Evolutionary conservation across 2,113 vertebrate genomes (phyloP).

Genomic region (Silurus glanis): DNA sequence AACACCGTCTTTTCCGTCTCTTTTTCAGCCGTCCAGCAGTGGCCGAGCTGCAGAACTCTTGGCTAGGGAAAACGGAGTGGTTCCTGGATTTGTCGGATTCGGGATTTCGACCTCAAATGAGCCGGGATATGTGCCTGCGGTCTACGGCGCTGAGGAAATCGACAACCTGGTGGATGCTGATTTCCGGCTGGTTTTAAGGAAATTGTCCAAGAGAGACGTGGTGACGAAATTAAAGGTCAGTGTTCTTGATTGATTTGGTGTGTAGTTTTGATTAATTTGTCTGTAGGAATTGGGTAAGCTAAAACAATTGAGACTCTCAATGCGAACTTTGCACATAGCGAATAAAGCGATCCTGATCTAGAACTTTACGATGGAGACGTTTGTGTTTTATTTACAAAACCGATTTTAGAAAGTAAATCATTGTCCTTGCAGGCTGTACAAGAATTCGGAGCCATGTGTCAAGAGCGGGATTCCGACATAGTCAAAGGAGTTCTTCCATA

Average conservation of each 20-base stretch:
- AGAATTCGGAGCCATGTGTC: constrained; percentile 94
- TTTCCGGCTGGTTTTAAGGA: constrained; percentile 92
- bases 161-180: constrained; percentile 94
- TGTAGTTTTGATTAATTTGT: neutral
- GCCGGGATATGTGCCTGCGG: constrained; percentile 89
- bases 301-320: neutral
- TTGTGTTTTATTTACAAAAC: neutral
- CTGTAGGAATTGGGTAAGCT: neutral
- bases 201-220: constrained; percentile 91
- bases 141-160: constrained; percentile 94
- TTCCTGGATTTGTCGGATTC: constrained; percentile 94
- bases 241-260: neutral
- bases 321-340: neutral
- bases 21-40: constrained; percentile 88
- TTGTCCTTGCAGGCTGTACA: constrained; percentile 84
- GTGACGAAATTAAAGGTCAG: constrained; percentile 92
- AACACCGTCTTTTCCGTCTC: neutral
- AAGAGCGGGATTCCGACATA: constrained; percentile 84
- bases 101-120: constrained; percentile 80
- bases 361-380: neutral
- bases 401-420: neutral
- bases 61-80: constrained; percentile 85
- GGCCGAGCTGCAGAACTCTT: constrained; percentile 91
- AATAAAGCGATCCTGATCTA: neutral
- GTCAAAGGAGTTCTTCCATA: constrained; percentile 97